These are phyloP conservation scores for Creontiades dilutus DNA, from an alignment of 2,888 invertebrate genomes.

Conservation along the genomic window DNA sequence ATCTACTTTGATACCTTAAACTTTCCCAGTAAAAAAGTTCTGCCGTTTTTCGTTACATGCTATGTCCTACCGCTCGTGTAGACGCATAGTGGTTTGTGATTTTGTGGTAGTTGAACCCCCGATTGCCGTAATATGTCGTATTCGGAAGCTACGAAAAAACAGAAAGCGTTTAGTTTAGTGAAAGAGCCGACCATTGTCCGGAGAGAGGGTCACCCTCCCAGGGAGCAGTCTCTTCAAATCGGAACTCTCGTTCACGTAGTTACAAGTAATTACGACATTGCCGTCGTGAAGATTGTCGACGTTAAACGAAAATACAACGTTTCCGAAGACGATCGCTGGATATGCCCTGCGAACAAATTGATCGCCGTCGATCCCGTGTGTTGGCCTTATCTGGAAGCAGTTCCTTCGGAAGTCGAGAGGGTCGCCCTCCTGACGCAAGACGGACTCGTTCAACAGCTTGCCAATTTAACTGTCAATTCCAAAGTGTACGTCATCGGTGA, in stretches of 20 bases:
- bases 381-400: slow-evolving; percentile 75
- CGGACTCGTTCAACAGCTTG: slow-evolving; percentile 75
- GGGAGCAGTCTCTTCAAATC: slow-evolving; percentile 12
- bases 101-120: slow-evolving; percentile 27
- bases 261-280: slow-evolving; percentile 72
- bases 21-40: background rate
- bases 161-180: slow-evolving; percentile 62
- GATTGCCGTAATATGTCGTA: background rate
- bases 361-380: slow-evolving; percentile 74
- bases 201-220: background rate
- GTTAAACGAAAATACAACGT: slow-evolving; percentile 73
- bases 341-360: slow-evolving; percentile 74
- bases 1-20: background rate
- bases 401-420: slow-evolving; percentile 74
- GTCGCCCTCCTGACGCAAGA: slow-evolving; percentile 74
- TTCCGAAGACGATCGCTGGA: slow-evolving; percentile 75
- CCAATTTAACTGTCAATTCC: slow-evolving; percentile 75
- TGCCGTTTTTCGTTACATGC: background rate
- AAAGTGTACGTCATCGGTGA: slow-evolving; percentile 74
- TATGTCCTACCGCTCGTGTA: slow-evolving; percentile 26
- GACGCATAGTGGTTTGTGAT: background rate
- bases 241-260: slow-evolving; percentile 75
- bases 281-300: slow-evolving; percentile 75
- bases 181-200: background rate
- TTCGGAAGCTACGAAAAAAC: slow-evolving; percentile 14